Evolutionary conservation across 2,113 vertebrate genomes (phyloP).

Genomic region (Boulengerochromis microlepis): DNA sequence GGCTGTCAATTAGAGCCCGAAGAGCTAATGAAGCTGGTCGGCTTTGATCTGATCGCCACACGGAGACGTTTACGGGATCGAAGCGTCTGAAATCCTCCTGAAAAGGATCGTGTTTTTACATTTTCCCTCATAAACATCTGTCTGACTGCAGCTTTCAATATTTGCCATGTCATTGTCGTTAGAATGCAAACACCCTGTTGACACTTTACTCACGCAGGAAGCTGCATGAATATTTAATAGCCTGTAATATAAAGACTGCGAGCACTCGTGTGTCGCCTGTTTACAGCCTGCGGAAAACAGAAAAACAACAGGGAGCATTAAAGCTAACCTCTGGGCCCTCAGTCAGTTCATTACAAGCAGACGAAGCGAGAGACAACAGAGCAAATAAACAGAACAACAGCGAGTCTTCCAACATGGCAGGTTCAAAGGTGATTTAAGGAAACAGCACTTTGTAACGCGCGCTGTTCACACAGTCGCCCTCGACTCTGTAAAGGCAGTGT

Average conservation of each 20-base stretch:
- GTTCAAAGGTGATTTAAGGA: not conserved
- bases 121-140: not conserved
- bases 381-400: conserved; percentile 5
- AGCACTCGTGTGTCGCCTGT: conserved; percentile 8
- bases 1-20: not conserved
- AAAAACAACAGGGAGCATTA: conserved; percentile 38
- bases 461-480: not conserved
- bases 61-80: not conserved
- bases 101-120: not conserved
- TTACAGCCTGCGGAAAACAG: conserved; percentile 51
- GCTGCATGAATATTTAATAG: conserved; percentile 62
- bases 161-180: conserved; percentile 17
- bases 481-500: not conserved
- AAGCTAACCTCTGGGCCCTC: conserved; percentile 1
- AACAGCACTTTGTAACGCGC: not conserved
- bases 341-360: conserved; percentile 9
- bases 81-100: not conserved
- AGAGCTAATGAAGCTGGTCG: not conserved
- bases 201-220: conserved; percentile 38
- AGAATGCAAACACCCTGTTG: conserved; percentile 60
- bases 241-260: conserved; percentile 45
- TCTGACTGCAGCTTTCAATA: conserved; percentile 13
- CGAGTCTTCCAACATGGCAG: not conserved
- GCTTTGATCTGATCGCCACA: not conserved
- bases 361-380: not conserved